Conservation (phyloP, 1,140 invertebrate genomes). For the Cephus cinctus region DNA sequence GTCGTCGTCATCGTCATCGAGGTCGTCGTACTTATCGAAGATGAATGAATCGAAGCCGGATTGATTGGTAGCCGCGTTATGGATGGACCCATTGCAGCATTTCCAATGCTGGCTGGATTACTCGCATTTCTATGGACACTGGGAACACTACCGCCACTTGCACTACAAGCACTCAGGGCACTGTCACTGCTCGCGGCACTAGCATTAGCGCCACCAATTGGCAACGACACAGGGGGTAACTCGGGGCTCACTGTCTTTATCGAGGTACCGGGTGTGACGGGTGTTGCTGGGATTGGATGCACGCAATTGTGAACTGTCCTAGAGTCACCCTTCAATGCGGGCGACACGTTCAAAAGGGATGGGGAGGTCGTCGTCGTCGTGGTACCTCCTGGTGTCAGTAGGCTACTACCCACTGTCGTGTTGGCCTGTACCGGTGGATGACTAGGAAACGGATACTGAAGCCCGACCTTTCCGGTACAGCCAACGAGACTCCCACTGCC, state of each 20-base stretch:
- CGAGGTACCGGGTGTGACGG: slow-evolving; percentile 49
- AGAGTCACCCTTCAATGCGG: slow-evolving; percentile 32
- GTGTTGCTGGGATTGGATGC: slow-evolving; percentile 45
- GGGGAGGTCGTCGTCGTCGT: slow-evolving; percentile 21
- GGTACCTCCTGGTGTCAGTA: too few relatives aligned
- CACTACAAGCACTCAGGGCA: slow-evolving; percentile 25
- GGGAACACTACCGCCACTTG: slow-evolving; percentile 21
- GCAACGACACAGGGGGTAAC: slow-evolving; percentile 47
- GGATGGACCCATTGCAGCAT: too few relatives aligned
- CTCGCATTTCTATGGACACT: slow-evolving; percentile 23
- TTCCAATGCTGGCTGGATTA: not conserved
- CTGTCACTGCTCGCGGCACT: slow-evolving; percentile 25
- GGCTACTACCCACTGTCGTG: slow-evolving; percentile 22
- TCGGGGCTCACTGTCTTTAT: slow-evolving; percentile 53
- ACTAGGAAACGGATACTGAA: slow-evolving; percentile 81
- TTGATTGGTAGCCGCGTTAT: too few relatives aligned
- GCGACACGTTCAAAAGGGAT: not conserved
- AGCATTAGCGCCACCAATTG: slow-evolving; percentile 29
- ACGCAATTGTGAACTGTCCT: slow-evolving; percentile 39
- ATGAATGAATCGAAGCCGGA: too few relatives aligned
- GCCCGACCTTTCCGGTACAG: slow-evolving; percentile 58
- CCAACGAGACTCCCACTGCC: slow-evolving; percentile 22
- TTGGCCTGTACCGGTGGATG: slow-evolving; percentile 62
- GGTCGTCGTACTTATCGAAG: too few relatives aligned
- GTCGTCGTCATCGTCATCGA: slow-evolving; percentile 6